Conservation (phyloP, 2,797 vertebrate species). For the Bradypodion ventrale region DNA sequence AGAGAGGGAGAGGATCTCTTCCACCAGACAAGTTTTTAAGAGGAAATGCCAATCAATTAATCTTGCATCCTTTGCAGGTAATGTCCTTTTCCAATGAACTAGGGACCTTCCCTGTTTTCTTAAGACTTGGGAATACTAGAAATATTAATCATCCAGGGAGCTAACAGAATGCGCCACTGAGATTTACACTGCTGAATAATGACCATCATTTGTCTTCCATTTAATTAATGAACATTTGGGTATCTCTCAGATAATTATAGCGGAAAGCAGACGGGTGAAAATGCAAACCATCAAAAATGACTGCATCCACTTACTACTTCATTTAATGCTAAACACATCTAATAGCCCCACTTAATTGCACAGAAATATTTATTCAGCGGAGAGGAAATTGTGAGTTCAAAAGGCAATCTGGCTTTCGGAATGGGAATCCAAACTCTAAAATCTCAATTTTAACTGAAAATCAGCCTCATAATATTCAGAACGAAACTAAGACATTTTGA, state of each 20-base stretch:
- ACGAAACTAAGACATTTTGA: background rate
- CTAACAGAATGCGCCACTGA: slow-evolving; percentile 68
- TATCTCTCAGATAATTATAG: slow-evolving; percentile 76
- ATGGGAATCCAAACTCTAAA: background rate
- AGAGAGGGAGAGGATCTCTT: no score
- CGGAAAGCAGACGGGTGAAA: slow-evolving; percentile 63
- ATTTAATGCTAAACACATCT: slow-evolving; percentile 65
- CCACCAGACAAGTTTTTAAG: no score
- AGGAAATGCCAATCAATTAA: no score
- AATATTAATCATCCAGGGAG: slow-evolving; percentile 63
- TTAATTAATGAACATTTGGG: slow-evolving; percentile 72
- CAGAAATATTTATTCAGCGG: slow-evolving; percentile 53
- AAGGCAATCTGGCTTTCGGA: slow-evolving; percentile 4
- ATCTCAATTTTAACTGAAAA: background rate
- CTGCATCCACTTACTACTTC: slow-evolving; percentile 68
- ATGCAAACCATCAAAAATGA: slow-evolving; percentile 58
- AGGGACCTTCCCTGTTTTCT: slow-evolving; percentile 33
- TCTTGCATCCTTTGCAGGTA: background rate
- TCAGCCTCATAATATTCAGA: background rate
- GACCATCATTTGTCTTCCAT: slow-evolving; percentile 75
- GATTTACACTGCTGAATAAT: slow-evolving; percentile 75
- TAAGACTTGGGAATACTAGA: slow-evolving; percentile 53
- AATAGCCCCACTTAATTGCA: slow-evolving; percentile 64
- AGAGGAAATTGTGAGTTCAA: slow-evolving; percentile 40
- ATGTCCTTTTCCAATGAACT: background rate